phyloP scores from a whole-genome alignment of 2,113 vertebrate species.

The Albula glossodonta region DNA sequence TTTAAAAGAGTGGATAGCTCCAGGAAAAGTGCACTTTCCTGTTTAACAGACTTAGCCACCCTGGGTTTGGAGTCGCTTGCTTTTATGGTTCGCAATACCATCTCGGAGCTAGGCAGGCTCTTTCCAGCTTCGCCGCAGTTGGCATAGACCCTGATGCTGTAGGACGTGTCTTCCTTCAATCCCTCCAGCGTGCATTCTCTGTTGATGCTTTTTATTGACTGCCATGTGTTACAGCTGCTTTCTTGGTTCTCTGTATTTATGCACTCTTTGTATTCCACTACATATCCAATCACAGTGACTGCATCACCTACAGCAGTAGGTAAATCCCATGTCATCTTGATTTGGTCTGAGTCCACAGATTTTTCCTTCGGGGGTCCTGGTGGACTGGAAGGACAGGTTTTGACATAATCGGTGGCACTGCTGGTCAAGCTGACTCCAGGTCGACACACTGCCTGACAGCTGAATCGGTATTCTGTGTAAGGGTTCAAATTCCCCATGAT shows the following conservation, averaged over 20 bases:
- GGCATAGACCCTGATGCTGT: conserved; percentile 36
- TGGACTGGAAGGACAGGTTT: conserved; percentile 37
- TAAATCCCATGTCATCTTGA: conserved; percentile 38
- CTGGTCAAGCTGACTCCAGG: conserved; percentile 38
- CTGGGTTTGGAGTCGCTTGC: neutral
- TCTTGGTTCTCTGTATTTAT: neutral
- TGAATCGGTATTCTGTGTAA: conserved; percentile 35
- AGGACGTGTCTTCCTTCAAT: conserved; percentile 23
- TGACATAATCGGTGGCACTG: conserved; percentile 24
- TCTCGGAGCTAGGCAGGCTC: conserved; percentile 36
- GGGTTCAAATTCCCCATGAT: conserved; percentile 30
- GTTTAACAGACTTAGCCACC: neutral
- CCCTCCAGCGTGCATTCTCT: conserved; percentile 33
- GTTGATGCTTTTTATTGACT: conserved; percentile 16
- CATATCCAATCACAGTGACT: conserved; percentile 30
- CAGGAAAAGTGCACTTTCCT: conserved; percentile 29
- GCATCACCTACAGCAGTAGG: conserved; percentile 36
- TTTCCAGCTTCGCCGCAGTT: conserved; percentile 30
- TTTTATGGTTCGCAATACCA: conserved; percentile 8
- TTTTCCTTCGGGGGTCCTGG: conserved; percentile 34
- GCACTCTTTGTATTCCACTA: conserved; percentile 33
- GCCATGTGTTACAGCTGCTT: conserved; percentile 25
- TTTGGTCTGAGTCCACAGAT: conserved; percentile 4
- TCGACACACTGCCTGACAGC: conserved; percentile 38
- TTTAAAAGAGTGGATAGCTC: conserved; percentile 11